phyloP scores from a whole-genome alignment of 2,113 vertebrate genomes.

The Henicopernis longicauda region DNA sequence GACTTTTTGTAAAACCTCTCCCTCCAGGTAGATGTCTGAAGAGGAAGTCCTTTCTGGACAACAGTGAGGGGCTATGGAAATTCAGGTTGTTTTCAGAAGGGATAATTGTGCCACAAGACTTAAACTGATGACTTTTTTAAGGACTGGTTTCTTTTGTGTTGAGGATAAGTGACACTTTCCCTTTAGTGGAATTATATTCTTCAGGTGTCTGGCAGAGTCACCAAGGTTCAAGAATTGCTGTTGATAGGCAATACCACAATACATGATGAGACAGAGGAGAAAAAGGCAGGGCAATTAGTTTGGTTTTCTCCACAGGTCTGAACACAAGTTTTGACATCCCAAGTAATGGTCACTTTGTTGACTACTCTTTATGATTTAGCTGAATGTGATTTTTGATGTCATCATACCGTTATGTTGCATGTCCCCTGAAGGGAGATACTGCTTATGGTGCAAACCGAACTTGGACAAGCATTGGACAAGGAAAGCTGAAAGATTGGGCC shows the following conservation, averaged over 20 bases:
- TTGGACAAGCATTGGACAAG: neutral
- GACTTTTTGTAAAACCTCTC: neutral
- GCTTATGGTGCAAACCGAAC: neutral
- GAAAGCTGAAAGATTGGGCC: neutral
- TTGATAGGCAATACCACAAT: neutral
- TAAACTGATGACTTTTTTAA: neutral
- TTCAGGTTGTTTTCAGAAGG: neutral
- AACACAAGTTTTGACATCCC: neutral
- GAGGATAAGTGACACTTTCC: neutral
- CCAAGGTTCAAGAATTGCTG: neutral
- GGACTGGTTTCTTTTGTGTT: neutral
- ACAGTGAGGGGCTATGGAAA: neutral
- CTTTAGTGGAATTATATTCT: neutral
- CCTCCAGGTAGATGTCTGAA: neutral
- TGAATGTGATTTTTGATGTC: neutral
- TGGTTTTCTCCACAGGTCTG: neutral
- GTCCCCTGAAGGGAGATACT: neutral
- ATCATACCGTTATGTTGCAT: neutral
- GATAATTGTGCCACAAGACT: neutral
- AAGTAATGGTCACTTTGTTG: neutral
- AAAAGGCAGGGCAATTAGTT: neutral
- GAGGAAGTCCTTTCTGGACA: neutral
- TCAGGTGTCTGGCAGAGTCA: neutral
- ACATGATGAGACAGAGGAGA: neutral
- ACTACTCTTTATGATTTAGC: neutral